Evolutionary conservation across 2,113 vertebrate genomes (phyloP).

Genomic region (Semnopithecus entellus): DNA sequence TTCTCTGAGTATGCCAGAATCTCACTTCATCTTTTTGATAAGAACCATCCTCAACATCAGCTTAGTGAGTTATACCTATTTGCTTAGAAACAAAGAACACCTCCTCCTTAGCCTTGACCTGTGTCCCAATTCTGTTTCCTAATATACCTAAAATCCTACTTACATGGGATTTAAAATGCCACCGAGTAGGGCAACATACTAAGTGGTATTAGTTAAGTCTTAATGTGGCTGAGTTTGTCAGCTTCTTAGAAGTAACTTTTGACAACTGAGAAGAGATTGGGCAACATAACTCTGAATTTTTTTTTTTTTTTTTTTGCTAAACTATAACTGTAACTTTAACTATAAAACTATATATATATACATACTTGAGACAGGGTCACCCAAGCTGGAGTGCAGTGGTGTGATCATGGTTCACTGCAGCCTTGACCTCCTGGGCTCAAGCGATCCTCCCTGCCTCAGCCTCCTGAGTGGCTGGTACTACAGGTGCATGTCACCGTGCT

Average conservation of each 20-base stretch:
- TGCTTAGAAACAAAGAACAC: not conserved
- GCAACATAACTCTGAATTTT: not conserved
- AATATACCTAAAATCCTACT: not conserved
- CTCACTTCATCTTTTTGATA: conserved; percentile 62
- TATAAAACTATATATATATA: too few relatives aligned
- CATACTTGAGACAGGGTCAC: too few relatives aligned
- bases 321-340: too few relatives aligned
- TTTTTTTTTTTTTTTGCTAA: not conserved
- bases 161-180: not conserved
- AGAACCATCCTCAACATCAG: not conserved
- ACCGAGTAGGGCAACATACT: not conserved
- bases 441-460: not conserved
- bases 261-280: not conserved
- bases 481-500: not conserved
- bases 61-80: not conserved
- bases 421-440: not conserved
- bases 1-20: not conserved
- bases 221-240: not conserved
- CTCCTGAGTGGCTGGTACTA: not conserved
- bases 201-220: not conserved
- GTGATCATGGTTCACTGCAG: not conserved
- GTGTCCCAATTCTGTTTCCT: conserved; percentile 9
- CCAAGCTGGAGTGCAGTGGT: too few relatives aligned
- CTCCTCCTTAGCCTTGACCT: not conserved
- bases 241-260: not conserved